Percentiles rank a stretch among this genome's conserved stretches.
phyloP scores from a whole-genome alignment of 2,888 invertebrate genomes.

The Portevinia maculata region DNA sequence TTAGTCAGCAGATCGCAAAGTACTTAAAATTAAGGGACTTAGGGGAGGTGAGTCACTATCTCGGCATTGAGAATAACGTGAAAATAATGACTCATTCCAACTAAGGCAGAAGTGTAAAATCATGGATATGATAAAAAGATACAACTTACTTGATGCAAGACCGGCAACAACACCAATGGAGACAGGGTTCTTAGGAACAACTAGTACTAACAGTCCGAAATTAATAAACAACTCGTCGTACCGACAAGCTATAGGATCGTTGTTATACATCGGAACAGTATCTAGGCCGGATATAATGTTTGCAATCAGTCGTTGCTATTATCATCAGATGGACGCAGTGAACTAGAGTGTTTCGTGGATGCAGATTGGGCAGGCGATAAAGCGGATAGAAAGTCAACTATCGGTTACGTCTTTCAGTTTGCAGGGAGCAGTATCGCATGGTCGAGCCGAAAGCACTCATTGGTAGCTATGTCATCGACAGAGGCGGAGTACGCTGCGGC shows the following conservation, averaged over 20 bases:
- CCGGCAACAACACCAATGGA: not conserved
- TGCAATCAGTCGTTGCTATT: not conserved
- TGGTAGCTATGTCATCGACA: not conserved
- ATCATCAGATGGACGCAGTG: not conserved
- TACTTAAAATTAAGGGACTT: too few species aligned
- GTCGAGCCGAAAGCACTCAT: not conserved
- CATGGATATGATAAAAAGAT: too few species aligned
- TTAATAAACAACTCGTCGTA: not conserved
- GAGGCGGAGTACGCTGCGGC: constrained; percentile 1
- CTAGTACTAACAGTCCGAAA: too few species aligned
- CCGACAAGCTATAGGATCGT: too few species aligned
- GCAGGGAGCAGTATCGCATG: too few species aligned
- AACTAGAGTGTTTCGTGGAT: not conserved
- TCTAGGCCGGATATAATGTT: not conserved
- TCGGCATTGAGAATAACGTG: not conserved
- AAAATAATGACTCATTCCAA: not conserved
- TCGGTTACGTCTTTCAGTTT: too few species aligned
- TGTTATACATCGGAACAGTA: too few species aligned
- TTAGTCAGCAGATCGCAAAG: too few species aligned
- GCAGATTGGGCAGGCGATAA: not conserved
- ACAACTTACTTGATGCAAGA: too few species aligned
- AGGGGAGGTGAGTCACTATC: not conserved
- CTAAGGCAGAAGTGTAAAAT: not conserved
- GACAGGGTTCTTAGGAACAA: not conserved
- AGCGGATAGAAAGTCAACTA: too few species aligned